These are phyloP conservation scores for Tachina grossa DNA, from an alignment of 2,888 invertebrate species.

Conservation along the genomic window DNA sequence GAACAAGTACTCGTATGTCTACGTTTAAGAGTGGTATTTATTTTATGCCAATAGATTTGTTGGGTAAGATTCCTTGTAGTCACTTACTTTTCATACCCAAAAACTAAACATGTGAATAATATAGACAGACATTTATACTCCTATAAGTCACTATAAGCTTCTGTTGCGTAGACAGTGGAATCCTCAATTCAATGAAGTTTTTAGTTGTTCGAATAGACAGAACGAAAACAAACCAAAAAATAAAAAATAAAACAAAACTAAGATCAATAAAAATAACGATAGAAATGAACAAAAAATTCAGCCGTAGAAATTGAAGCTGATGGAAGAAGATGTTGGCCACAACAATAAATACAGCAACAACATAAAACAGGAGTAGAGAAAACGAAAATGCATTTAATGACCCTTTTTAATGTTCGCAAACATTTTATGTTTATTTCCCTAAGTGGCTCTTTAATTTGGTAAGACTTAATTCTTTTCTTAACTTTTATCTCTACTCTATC, in stretches of 20 bases:
- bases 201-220: conserved; percentile 44
- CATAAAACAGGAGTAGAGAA: conserved; percentile 52
- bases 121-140: conserved; percentile 67
- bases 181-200: conserved; percentile 62
- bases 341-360: neutral
- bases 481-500: conserved; percentile 17
- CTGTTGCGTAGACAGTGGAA: conserved; percentile 58
- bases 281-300: conserved; percentile 19
- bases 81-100: conserved; percentile 61
- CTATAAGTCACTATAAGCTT: conserved; percentile 61
- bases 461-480: conserved; percentile 54
- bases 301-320: conserved; percentile 30
- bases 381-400: conserved; percentile 67
- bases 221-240: conserved; percentile 29
- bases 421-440: conserved; percentile 70
- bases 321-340: conserved; percentile 51
- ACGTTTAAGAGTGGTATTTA: conserved; percentile 50
- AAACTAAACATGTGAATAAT: conserved; percentile 63
- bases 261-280: neutral
- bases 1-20: neutral
- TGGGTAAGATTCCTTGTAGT: conserved; percentile 67
- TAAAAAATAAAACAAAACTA: neutral
- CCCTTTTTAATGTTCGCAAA: conserved; percentile 66
- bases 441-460: conserved; percentile 73
- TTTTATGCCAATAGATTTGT: conserved; percentile 69